Conservation (phyloP, 2,888 invertebrate genomes). For the Agrochola litura region DNA sequence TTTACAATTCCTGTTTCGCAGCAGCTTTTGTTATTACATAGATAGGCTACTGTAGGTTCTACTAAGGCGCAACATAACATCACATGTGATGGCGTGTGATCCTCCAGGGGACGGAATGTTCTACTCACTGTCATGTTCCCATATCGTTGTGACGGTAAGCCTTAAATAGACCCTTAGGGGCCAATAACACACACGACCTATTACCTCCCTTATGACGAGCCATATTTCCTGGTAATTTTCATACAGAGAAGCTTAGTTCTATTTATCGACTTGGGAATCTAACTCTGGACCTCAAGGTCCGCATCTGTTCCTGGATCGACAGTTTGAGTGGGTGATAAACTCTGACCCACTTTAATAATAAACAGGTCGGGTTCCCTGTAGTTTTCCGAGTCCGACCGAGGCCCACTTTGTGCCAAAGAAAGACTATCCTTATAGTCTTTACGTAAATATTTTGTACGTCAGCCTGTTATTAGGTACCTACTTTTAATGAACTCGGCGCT, state of each 20-base stretch:
- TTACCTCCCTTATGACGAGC: neutral
- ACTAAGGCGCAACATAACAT: constrained; percentile 12
- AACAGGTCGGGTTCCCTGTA: constrained; percentile 56
- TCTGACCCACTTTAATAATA: constrained; percentile 64
- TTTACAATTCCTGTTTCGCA: constrained; percentile 56
- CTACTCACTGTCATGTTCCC: constrained; percentile 25
- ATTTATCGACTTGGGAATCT: constrained; percentile 26
- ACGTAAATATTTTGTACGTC: constrained; percentile 39
- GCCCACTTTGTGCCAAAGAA: constrained; percentile 42
- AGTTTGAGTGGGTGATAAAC: constrained; percentile 58
- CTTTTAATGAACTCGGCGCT: constrained; percentile 34
- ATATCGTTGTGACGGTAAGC: constrained; percentile 19
- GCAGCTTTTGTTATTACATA: constrained; percentile 51
- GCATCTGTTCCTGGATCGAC: constrained; percentile 40
- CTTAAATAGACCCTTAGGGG: constrained; percentile 9
- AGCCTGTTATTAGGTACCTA: constrained; percentile 30
- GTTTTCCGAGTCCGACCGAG: constrained; percentile 30
- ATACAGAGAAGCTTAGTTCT: constrained; percentile 14
- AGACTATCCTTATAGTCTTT: constrained; percentile 43
- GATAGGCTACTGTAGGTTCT: constrained; percentile 25
- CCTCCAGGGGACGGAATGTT: constrained; percentile 14
- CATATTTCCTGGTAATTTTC: constrained; percentile 14
- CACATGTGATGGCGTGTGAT: constrained; percentile 8
- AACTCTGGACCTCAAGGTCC: constrained; percentile 36
- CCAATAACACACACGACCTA: constrained; percentile 27